These are phyloP conservation scores for Crax fasciolata DNA, from an alignment of 2,797 vertebrate species.

Conservation along the genomic window DNA sequence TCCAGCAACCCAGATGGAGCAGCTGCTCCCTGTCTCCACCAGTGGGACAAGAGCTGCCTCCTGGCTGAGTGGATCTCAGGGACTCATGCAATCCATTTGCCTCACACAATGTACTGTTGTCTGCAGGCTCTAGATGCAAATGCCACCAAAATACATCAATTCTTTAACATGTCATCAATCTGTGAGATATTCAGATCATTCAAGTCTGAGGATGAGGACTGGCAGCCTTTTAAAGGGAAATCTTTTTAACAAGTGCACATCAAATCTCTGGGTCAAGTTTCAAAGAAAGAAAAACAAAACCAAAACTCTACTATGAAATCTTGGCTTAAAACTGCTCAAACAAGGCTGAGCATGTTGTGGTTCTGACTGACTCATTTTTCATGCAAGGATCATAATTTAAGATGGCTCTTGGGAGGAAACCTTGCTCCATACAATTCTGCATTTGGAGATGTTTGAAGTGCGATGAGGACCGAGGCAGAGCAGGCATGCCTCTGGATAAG, in stretches of 20 bases:
- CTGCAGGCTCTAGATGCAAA: background rate
- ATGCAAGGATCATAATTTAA: conserved; percentile 2
- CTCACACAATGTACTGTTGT: background rate
- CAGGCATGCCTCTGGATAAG: conserved; percentile 29
- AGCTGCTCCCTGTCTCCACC: background rate
- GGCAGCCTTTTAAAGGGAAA: background rate
- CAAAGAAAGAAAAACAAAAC: background rate
- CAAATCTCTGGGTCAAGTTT: background rate
- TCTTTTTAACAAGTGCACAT: background rate
- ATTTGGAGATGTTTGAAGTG: conserved; percentile 34
- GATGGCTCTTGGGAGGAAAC: conserved; percentile 55
- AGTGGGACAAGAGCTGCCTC: accelerated
- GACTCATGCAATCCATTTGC: background rate
- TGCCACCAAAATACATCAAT: background rate
- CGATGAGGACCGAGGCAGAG: conserved; percentile 54
- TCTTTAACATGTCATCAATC: background rate
- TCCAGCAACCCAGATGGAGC: background rate
- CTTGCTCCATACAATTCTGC: conserved; percentile 44
- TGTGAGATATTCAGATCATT: background rate
- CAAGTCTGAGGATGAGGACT: background rate
- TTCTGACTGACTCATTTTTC: conserved; percentile 49
- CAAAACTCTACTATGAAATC: background rate
- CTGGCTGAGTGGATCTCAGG: background rate
- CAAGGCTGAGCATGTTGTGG: background rate
- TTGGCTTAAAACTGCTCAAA: background rate